These are phyloP conservation scores for Cristatella mucedo DNA, from an alignment of 2,888 invertebrate species.

Conservation along the genomic window DNA sequence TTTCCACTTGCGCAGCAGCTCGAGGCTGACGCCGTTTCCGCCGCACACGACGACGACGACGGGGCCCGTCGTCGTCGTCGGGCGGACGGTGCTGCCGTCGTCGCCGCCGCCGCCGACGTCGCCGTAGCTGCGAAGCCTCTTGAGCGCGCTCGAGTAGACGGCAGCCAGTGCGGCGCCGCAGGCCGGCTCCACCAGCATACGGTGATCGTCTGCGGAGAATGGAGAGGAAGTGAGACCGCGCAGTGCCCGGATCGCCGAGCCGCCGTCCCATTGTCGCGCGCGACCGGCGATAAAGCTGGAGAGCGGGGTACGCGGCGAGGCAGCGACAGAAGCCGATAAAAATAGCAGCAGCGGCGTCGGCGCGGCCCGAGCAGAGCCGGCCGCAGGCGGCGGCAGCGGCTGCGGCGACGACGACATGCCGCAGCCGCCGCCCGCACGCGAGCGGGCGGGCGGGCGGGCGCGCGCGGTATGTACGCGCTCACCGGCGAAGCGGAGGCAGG, in stretches of 20 bases:
- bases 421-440: slow-evolving; percentile 41
- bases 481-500: slow-evolving; percentile 39
- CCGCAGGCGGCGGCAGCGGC: slow-evolving; percentile 39
- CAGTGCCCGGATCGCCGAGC: too few species aligned
- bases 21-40: slow-evolving; percentile 46
- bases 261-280: too few species aligned
- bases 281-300: too few species aligned
- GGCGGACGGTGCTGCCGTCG: too few species aligned
- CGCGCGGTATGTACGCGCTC: slow-evolving; percentile 10
- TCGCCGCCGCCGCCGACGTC: slow-evolving; percentile 19
- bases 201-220: slow-evolving; percentile 39
- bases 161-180: slow-evolving; percentile 42
- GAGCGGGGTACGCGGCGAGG: too few species aligned
- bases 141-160: slow-evolving; percentile 35
- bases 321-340: too few species aligned
- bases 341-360: too few species aligned
- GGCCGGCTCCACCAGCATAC: slow-evolving; percentile 41
- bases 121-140: slow-evolving; percentile 22
- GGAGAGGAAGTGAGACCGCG: background rate
- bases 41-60: slow-evolving; percentile 42
- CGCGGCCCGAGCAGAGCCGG: slow-evolving; percentile 24
- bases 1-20: slow-evolving; percentile 43
- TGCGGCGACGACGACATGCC: slow-evolving; percentile 42
- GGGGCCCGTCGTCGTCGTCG: too few species aligned
- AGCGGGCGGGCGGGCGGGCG: slow-evolving; percentile 22